phyloP scores from a whole-genome alignment of 2,888 invertebrate genomes.

The Drosophila fulvimacula region DNA sequence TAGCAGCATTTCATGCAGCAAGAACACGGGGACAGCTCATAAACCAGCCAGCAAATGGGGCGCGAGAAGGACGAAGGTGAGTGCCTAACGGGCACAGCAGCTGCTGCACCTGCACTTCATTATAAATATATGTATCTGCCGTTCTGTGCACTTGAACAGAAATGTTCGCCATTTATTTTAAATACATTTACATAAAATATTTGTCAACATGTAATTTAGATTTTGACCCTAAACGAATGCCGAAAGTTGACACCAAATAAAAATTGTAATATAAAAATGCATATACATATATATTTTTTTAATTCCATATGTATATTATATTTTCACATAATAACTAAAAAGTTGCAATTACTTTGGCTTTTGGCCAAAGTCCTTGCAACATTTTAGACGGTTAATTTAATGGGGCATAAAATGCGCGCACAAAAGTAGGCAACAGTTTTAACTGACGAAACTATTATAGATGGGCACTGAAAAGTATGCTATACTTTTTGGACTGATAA shows the following conservation, averaged over 20 bases:
- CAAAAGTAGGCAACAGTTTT: conserved; percentile 33
- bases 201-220: conserved; percentile 40
- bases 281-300: too few species aligned
- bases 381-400: conserved; percentile 40
- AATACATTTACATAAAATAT: conserved; percentile 30
- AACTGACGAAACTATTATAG: neutral
- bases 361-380: conserved; percentile 10
- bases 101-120: conserved; percentile 51
- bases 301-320: neutral
- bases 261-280: neutral
- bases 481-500: neutral
- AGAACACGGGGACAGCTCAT: conserved; percentile 34
- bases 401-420: conserved; percentile 28
- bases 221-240: conserved; percentile 18
- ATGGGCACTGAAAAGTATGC: neutral
- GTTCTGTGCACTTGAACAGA: conserved; percentile 50
- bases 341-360: conserved; percentile 17
- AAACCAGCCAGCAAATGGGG: conserved; percentile 27
- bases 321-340: conserved; percentile 19
- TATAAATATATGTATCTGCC: conserved; percentile 36
- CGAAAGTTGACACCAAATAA: conserved; percentile 8
- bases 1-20: conserved; percentile 26
- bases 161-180: conserved; percentile 46
- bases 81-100: conserved; percentile 19
- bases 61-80: neutral